Evolutionary conservation across 2,113 vertebrate genomes (phyloP), one percentile per base, ranked within the genome.

Genomic region (Corythornis vintsioides): DNA sequence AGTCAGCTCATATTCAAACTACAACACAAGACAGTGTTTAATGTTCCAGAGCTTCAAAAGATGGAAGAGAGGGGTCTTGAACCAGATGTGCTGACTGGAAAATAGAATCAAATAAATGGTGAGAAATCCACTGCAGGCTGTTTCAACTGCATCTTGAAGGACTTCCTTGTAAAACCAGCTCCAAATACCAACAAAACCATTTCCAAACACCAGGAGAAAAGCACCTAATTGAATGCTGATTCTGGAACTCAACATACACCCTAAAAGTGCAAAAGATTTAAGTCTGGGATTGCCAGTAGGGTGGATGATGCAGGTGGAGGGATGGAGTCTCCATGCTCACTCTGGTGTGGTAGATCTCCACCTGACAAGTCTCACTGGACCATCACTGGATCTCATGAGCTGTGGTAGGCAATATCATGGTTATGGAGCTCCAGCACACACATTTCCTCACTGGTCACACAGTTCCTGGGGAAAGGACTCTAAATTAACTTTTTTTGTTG

Each of bases 1-100:
- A 94, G 78, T 87, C 76, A 96, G 87, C 84, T 91, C 48, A 20
- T 47, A 80, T 94, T 93, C 78, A 55, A 88, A 59, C 89, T 94
- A 91, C 89, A 95, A 80, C 91, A 88, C 67, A 60, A 76, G 77
- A 59, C 50, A 38, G 78, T 45, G 87, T 93, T 95, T 96, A 83
- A 93, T 89, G 89, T 93, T 91, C 86, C 87, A 92, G 84, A 82
- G 87, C 84, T 89, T 93, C 93, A 86, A 93, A 86, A 76, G 77
- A 55, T 84, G 92, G 74, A 93, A 86, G 45, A 93, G 83, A 92
- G 50, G 48, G 70, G 86, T 84, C 86, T 73, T 89, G 83, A 95
- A 90, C 90, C 55, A 82, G 70, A 92, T 61, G 45, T 86, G 76
- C 65, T 84, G 72, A 72, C 80, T 90, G 83, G 70, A 78, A 96